Evolutionary conservation across 2,113 vertebrate genomes (phyloP).

Genomic region (Ceyx cyanopectus): DNA sequence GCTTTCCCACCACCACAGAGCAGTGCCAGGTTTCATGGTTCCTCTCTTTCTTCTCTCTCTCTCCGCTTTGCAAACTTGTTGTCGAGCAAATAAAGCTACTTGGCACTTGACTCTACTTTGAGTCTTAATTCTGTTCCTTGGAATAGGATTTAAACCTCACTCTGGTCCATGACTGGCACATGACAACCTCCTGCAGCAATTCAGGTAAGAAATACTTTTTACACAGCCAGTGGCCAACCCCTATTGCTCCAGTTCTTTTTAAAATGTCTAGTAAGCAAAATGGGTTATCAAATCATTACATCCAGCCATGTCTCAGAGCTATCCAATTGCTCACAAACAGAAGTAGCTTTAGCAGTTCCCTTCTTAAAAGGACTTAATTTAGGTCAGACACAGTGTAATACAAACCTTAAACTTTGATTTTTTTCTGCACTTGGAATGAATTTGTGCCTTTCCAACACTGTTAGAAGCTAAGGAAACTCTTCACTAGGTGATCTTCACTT

Average conservation of each 20-base stretch:
- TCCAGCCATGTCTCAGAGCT: not conserved
- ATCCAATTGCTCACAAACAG: not conserved
- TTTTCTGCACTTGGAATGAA: not conserved
- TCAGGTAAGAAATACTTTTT: not conserved
- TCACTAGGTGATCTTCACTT: not conserved
- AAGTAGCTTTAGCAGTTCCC: not conserved
- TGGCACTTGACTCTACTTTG: too few species aligned
- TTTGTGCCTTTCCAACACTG: not conserved
- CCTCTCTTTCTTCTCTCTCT: too few species aligned
- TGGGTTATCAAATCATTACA: not conserved
- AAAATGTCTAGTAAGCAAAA: not conserved
- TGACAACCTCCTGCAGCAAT: not conserved
- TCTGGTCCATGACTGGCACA: too few species aligned
- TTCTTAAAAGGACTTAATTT: not conserved
- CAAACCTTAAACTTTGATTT: not conserved
- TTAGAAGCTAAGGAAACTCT: not conserved
- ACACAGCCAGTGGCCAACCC: not conserved
- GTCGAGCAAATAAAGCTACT: too few species aligned
- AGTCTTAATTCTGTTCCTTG: too few species aligned
- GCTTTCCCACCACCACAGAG: not conserved
- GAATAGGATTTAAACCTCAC: too few species aligned
- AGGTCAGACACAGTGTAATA: not conserved
- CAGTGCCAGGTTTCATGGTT: not conserved
- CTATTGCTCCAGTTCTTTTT: not conserved
- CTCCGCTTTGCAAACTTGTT: too few species aligned